Base-by-base conservation (phyloP, 1,140 invertebrate genomes). In the Pteromalus puparum region DNA sequence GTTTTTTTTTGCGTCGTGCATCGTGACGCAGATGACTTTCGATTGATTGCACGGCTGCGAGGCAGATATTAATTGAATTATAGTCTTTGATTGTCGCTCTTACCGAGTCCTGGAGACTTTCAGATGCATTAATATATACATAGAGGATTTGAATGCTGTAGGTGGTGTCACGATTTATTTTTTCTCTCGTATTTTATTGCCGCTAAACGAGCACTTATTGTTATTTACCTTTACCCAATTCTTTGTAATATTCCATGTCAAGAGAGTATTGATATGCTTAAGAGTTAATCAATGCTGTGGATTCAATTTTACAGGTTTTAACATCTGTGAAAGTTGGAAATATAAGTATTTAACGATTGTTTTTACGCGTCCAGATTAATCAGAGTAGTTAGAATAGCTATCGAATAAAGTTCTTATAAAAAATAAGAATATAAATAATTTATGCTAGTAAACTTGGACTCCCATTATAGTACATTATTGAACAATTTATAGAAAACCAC, bases 11-110 rank as follows among this genome's bases (percentile, higher is more conserved):
- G 5, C 46, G 46, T 15, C 46, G 53, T 18, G 18, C 53, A 7
- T 61, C 53, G 21, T 61, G 53, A 61, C 53, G 53, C 53, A 21
- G 53, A 61, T 61, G 53, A 61, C 53, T 61, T 21, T n/a, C 53
- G 53, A 61, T 61, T 61, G 53, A 61, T 61, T 61, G 21, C 4
- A 2, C 5, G 18, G 53, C 53, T 7, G 53, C 6, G 21, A 61
- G 53, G 53, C 53, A 61, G 53, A 61, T 61, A 61, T 61, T 61
- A 61, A 61, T 61, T 61, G 53, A 61, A 61, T 61, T 61, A 61
- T 61, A 18, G 15, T 61, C 15, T 61, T 61, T n/a, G 21, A 61
- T 61, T 61, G 53, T 61, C 53, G 21, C 53, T 61, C 6, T 61
- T n/a, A n/a, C 48, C 18, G 4, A n/a, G 15, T 21, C 53, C 2